Conservation (phyloP, 2,888 invertebrate species). For the Cantharis rustica region DNA sequence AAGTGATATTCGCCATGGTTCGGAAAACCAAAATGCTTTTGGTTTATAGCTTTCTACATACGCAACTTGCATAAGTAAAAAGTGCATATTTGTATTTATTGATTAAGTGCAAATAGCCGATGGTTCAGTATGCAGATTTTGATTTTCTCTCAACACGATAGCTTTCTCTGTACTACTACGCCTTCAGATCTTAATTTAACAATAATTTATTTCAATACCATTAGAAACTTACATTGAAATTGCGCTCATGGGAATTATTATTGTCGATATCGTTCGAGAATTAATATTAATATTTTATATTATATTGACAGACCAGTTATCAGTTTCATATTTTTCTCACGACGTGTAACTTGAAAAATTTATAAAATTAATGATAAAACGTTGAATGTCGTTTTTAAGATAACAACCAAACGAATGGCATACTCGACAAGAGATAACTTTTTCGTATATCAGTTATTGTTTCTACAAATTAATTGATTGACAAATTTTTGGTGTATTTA, state of each 20-base stretch:
- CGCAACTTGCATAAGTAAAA: not conserved
- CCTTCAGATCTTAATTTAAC: slow-evolving; percentile 5
- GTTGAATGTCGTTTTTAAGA: not conserved
- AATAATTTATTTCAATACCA: slow-evolving; percentile 8
- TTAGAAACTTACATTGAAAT: slow-evolving; percentile 15
- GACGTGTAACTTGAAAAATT: not conserved
- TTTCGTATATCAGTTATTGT: not conserved
- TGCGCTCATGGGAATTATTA: slow-evolving; percentile 7
- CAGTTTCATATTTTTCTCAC: not conserved
- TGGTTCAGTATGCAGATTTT: slow-evolving; percentile 17
- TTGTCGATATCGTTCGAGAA: not conserved
- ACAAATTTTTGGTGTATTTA: not conserved
- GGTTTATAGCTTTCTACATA: not conserved
- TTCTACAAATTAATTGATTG: not conserved
- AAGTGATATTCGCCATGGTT: not conserved
- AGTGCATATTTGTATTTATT: not conserved
- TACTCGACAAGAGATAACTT: not conserved
- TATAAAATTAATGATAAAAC: not conserved
- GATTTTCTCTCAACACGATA: slow-evolving; percentile 12
- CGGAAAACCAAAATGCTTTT: too few relatives aligned
- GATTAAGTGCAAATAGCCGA: not conserved
- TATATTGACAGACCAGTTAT: not conserved
- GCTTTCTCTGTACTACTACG: slow-evolving; percentile 20
- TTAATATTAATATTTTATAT: not conserved
- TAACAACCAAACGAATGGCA: not conserved